Evolutionary conservation across 2,113 vertebrate species (phyloP), one percentile per base, ranked within the genome.

Genomic region (Syrrhaptes paradoxus): DNA sequence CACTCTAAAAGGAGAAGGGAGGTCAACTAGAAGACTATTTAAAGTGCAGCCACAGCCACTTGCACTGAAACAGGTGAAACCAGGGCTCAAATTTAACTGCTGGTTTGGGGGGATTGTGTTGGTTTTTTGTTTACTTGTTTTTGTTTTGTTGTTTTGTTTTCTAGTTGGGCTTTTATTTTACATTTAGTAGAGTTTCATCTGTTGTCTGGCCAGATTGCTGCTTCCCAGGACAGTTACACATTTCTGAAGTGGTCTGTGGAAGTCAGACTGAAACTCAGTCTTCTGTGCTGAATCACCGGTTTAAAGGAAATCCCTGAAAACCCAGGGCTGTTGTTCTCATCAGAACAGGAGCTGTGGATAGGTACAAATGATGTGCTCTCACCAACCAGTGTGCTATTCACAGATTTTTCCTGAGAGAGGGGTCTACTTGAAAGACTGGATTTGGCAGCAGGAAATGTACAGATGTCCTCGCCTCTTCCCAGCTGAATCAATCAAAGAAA

Each of bases 1-100:
- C 63, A 7, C 82, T 96, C 87, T 84, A 97, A 97, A 97, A 96
- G 96, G 96, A 97, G 89, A 95, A 78, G 36, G 7, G 59, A 94
- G 83, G 48, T 91, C 90, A 96, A 81, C 89, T 70, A 13, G 9
- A 57, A 49, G 16, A 93, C 96, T 97, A 97, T 97, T 97, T 97
- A 96, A 97, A 97, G 97, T 61, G 65, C 94, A 85, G 58, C 61
- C 61, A 91, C 13, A 59, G 92, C n/a, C 63, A 34, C 78, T 93
- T 82, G 63, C 46, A 29, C 31, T 84, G 86, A 88, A 87, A 85
- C 94, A 95, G 93, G 92, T 95, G 94, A 97, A 95, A 74, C 41
- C 68, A 67, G 41, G 73, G 83, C 52, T 96, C 91, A 63, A n/a
- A 55, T 86, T 74, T 45, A 87, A 48, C 25, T 19, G 41, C 41